Percentiles rank a stretch among this genome's conserved stretches.
phyloP scores from a whole-genome alignment of 2,113 vertebrate species.

The Phaetusa simplex region DNA sequence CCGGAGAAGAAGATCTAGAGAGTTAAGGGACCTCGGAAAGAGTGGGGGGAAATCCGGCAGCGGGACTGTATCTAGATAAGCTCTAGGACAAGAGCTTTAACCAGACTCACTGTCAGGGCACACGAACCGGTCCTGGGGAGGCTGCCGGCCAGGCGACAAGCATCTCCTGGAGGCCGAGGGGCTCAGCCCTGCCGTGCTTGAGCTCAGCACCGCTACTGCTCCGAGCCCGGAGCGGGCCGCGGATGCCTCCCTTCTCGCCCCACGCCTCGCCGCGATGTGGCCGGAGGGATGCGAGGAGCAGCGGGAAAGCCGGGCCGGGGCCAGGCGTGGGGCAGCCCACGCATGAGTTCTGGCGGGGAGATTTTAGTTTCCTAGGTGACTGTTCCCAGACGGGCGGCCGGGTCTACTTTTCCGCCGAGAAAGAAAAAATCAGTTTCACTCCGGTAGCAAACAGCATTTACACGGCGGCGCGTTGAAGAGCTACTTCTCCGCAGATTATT shows the following conservation, averaged over 20 bases:
- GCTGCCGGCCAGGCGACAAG: not conserved
- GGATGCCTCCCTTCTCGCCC: accelerated
- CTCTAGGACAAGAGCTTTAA: not conserved
- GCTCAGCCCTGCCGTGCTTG: not conserved
- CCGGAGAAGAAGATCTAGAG: not conserved
- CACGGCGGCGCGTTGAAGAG: not conserved
- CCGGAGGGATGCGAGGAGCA: not conserved
- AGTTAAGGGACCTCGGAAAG: not conserved
- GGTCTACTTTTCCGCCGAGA: not conserved
- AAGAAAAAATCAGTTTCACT: not conserved
- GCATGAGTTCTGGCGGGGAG: accelerated
- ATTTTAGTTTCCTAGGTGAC: not conserved
- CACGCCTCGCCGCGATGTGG: not conserved
- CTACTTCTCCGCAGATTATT: not conserved
- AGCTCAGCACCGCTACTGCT: not conserved
- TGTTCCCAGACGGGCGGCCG: not conserved
- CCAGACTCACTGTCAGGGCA: not conserved
- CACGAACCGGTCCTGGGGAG: not conserved
- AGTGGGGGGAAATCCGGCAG: accelerated
- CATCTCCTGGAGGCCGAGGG: not conserved
- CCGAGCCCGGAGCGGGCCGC: accelerated
- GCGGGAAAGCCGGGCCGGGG: not conserved
- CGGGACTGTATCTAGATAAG: not conserved
- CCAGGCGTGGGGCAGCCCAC: not conserved
- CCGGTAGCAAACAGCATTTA: not conserved